Conservation (phyloP, 1,140 invertebrate genomes). For the Anoplolepis gracilipes region DNA sequence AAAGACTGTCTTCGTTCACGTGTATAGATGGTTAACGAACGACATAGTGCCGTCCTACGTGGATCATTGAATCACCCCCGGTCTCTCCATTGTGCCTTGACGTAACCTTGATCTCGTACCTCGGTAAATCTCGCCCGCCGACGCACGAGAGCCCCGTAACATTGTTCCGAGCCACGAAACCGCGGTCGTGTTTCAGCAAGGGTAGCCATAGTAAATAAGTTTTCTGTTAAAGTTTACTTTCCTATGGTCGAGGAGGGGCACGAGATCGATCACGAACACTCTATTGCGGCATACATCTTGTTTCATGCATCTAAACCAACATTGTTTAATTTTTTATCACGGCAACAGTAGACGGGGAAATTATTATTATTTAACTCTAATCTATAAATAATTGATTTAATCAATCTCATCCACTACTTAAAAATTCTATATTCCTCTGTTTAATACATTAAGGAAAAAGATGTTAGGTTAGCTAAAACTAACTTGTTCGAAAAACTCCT, state of each 20-base stretch:
- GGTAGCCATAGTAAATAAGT: conserved; percentile 44
- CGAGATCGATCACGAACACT: not conserved
- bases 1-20: not conserved
- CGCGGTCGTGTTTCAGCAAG: not conserved
- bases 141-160: conserved; percentile 3
- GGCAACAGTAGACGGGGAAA: not conserved
- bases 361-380: not conserved
- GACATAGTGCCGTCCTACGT: conserved; percentile 27
- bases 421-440: not conserved
- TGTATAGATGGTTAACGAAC: not conserved
- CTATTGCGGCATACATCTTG: not conserved
- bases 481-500: not conserved
- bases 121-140: conserved; percentile 59
- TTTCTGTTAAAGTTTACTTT: conserved; percentile 16
- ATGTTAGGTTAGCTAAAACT: not conserved
- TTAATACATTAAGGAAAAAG: not conserved
- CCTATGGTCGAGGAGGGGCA: not conserved
- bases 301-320: not conserved
- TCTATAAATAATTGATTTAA: conserved; percentile 1
- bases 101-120: conserved; percentile 59
- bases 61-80: conserved; percentile 49
- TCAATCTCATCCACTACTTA: not conserved
- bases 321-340: not conserved
- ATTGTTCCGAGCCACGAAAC: conserved; percentile 54
- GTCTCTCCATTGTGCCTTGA: conserved; percentile 47